Conservation (phyloP, 2,113 vertebrate genomes). For the Acanthisitta chloris region DNA sequence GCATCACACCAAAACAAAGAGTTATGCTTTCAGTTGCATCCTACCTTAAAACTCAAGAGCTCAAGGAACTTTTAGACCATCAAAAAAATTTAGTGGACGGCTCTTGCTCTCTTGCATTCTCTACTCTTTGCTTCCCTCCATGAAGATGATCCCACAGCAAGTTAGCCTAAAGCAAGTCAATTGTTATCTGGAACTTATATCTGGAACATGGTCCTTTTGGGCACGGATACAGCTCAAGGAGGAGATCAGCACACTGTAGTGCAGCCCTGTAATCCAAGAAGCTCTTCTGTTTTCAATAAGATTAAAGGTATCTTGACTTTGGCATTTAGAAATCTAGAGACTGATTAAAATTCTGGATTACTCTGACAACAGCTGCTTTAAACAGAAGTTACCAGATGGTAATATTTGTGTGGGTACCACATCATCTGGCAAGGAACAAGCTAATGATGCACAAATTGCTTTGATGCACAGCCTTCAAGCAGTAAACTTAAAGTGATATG, state of each 20-base stretch:
- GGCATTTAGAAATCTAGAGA: slow-evolving; percentile 22
- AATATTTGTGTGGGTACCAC: slow-evolving; percentile 54
- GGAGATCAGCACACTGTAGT: not conserved
- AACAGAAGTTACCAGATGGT: slow-evolving; percentile 59
- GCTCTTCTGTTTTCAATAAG: not conserved
- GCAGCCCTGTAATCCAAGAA: not conserved
- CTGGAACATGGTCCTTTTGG: not conserved
- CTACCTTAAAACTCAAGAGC: not conserved
- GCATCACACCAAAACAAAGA: not conserved
- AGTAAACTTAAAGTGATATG: not conserved
- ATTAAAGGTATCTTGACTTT: not conserved
- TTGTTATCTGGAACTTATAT: not conserved
- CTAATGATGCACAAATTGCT: slow-evolving; percentile 39
- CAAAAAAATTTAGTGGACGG: not conserved
- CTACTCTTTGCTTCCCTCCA: not conserved
- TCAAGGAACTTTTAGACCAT: not conserved
- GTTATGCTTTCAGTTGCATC: not conserved
- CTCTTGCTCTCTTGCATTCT: not conserved
- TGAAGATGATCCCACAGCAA: not conserved
- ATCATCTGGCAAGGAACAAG: slow-evolving; percentile 41
- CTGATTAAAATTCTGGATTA: slow-evolving; percentile 31
- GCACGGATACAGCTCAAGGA: not conserved
- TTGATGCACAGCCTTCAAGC: slow-evolving; percentile 30
- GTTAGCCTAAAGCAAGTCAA: not conserved
- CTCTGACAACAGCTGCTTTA: slow-evolving; percentile 43